Evolutionary conservation across 2,888 invertebrate species (phyloP).

Genomic region (Gastracanthus pulcherrimus): DNA sequence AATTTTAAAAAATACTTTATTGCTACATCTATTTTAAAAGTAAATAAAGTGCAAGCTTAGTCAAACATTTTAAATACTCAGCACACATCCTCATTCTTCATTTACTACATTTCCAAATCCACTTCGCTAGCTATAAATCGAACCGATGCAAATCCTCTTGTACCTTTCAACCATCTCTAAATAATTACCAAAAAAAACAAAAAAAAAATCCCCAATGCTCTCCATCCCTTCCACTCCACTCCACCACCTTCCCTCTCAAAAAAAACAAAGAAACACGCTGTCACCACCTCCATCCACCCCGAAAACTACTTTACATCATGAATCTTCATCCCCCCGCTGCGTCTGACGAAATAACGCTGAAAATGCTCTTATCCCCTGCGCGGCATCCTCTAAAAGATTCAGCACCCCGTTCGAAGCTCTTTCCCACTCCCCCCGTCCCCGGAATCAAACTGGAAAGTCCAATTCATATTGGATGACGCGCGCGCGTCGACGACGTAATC

Average conservation of each 20-base stretch:
- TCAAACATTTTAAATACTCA: background rate
- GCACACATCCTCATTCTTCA: background rate
- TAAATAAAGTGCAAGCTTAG: background rate
- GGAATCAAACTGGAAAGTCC: conserved; percentile 37
- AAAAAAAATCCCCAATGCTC: background rate
- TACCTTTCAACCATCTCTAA: background rate
- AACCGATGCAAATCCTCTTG: background rate
- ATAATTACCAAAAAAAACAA: background rate
- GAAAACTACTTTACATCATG: conserved; percentile 6
- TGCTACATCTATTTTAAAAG: background rate
- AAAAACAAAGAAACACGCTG: background rate
- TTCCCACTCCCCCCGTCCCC: background rate
- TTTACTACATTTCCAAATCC: background rate
- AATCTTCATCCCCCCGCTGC: background rate
- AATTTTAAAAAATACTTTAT: no score
- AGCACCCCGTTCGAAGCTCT: background rate
- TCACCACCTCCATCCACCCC: no score
- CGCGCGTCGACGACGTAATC: background rate
- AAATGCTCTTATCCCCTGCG: conserved; percentile 16
- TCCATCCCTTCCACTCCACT: no score
- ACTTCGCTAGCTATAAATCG: no score
- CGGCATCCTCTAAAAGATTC: conserved; percentile 6
- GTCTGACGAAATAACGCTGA: conserved; percentile 7
- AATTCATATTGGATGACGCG: conserved; percentile 39
- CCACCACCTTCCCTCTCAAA: background rate